Conservation (phyloP, 1,140 invertebrate species). For the Zaprionus davidi region DNA sequence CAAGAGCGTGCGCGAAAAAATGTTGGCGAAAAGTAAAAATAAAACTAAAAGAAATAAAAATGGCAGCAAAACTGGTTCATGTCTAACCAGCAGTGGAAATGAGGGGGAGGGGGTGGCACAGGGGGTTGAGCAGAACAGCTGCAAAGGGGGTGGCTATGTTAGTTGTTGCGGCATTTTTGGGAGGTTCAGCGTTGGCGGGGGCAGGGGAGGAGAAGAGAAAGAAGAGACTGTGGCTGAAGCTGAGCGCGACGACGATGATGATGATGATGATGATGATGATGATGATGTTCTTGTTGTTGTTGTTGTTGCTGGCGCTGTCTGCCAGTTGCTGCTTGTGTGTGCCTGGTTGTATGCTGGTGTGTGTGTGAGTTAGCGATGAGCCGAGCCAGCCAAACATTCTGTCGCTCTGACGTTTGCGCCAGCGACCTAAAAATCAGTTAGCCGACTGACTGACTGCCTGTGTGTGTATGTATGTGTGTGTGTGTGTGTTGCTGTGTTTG, state of each 20-base stretch:
- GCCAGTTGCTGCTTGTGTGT: slow-evolving; percentile 24
- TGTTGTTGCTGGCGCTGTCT: slow-evolving; percentile 19
- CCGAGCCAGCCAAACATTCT: slow-evolving; percentile 48
- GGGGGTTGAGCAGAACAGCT: not conserved
- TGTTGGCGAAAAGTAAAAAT: slow-evolving; percentile 61
- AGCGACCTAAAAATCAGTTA: slow-evolving; percentile 82
- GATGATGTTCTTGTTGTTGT: slow-evolving; percentile 15
- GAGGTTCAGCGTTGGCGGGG: not conserved
- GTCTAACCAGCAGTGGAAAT: slow-evolving; percentile 41
- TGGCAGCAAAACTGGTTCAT: slow-evolving; percentile 57
- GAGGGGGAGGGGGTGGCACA: not conserved
- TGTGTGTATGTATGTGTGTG: slow-evolving; percentile 17
- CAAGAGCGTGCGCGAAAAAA: slow-evolving; percentile 21
- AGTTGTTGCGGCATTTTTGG: slow-evolving; percentile 36
- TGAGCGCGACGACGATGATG: slow-evolving; percentile 6
- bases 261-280: slow-evolving; percentile 7
- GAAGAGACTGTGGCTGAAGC: slow-evolving; percentile 27
- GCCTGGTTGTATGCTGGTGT: slow-evolving; percentile 15
- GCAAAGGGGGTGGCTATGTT: slow-evolving; percentile 24
- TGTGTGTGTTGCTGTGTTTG: slow-evolving; percentile 48
- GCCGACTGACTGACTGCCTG: slow-evolving; percentile 38
- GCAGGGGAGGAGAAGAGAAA: not conserved
- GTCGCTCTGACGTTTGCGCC: slow-evolving; percentile 73
- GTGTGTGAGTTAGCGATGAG: slow-evolving; percentile 39
- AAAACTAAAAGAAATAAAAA: slow-evolving; percentile 56